Evolutionary conservation across 2,113 vertebrate genomes (phyloP).

Genomic region (Perca flavescens): DNA sequence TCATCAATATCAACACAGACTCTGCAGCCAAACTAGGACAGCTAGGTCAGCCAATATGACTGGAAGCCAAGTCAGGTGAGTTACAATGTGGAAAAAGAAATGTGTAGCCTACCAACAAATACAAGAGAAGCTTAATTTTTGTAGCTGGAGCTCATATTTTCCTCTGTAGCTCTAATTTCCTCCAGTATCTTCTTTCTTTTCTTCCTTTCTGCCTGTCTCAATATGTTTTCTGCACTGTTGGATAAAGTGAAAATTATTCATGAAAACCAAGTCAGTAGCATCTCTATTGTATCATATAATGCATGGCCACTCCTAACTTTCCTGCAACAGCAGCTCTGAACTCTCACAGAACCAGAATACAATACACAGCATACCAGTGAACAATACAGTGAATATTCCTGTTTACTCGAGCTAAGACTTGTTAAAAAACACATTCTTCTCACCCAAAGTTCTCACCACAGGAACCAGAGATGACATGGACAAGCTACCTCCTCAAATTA

Average conservation of each 20-base stretch:
- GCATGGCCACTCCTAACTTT: conserved; percentile 30
- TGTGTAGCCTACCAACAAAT: conserved; percentile 7
- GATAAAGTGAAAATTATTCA: conserved; percentile 60
- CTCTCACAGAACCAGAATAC: conserved; percentile 17
- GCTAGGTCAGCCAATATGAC: conserved; percentile 30
- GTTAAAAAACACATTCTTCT: background rate
- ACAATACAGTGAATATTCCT: background rate
- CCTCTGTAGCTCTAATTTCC: background rate
- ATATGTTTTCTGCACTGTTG: conserved; percentile 47
- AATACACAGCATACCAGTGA: conserved; percentile 23
- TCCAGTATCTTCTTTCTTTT: conserved; percentile 19
- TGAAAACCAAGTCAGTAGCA: conserved; percentile 48
- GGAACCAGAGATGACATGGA: background rate
- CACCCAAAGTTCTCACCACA: conserved; percentile 4
- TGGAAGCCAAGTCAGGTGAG: conserved; percentile 8
- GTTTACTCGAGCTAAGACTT: background rate
- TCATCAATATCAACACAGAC: conserved; percentile 42
- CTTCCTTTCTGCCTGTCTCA: conserved; percentile 14
- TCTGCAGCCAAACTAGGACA: conserved; percentile 34
- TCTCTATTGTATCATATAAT: conserved; percentile 40
- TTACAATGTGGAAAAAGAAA: background rate
- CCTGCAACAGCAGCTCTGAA: conserved; percentile 35
- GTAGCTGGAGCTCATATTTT: conserved; percentile 10
- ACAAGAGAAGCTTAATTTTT: conserved; percentile 13
- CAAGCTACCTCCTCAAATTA: conserved; percentile 4